Evolutionary conservation across 2,113 vertebrate genomes (phyloP).

Genomic region (Microcebus griseorufus): DNA sequence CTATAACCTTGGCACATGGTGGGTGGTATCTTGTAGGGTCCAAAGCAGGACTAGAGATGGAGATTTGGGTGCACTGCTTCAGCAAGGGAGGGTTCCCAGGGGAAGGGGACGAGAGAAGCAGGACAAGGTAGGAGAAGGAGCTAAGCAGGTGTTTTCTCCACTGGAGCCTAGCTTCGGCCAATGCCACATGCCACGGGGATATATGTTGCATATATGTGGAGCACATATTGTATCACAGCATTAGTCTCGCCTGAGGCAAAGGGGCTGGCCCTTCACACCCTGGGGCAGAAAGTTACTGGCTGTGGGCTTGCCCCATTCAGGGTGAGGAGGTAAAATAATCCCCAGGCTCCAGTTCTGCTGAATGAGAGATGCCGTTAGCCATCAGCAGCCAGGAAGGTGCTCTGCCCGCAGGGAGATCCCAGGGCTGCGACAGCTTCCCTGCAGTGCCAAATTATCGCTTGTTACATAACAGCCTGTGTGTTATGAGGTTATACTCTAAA

Average conservation of each 20-base stretch:
- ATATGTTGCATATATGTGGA: not conserved
- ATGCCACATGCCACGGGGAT: rapidly evolving
- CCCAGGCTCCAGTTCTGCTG: not conserved
- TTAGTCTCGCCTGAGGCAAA: not conserved
- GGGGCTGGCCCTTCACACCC: not conserved
- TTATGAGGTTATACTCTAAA: not conserved
- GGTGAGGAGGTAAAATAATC: not conserved
- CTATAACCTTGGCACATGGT: rapidly evolving
- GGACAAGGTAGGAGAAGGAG: too few species aligned
- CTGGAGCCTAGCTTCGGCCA: not conserved
- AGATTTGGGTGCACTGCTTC: rapidly evolving
- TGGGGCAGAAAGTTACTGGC: not conserved
- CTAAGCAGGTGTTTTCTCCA: rapidly evolving
- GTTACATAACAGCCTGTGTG: rapidly evolving
- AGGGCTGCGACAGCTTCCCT: not conserved
- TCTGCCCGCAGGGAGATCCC: rapidly evolving
- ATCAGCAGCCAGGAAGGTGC: too few species aligned
- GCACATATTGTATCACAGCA: rapidly evolving
- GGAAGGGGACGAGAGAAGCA: rapidly evolving
- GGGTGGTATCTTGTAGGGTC: not conserved
- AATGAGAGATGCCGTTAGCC: not conserved
- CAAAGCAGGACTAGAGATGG: not conserved
- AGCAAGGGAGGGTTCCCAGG: rapidly evolving
- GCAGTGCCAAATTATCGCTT: rapidly evolving
- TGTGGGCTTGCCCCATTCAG: rapidly evolving